Evolutionary conservation across 2,113 vertebrate species (phyloP).

Genomic region (Anseranas semipalmata): DNA sequence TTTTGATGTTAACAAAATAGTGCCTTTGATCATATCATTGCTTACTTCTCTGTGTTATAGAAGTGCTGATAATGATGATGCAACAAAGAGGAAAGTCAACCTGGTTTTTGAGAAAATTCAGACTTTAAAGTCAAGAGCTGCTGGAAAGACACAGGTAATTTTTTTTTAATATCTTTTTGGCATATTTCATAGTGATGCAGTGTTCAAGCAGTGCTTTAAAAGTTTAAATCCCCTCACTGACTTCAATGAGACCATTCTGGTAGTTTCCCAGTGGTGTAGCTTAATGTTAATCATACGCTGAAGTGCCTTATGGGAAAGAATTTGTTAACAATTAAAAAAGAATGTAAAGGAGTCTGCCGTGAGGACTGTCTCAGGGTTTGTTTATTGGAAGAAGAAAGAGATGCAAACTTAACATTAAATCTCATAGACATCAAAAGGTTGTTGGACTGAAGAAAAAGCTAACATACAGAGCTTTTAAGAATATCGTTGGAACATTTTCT

Average conservation of each 20-base stretch:
- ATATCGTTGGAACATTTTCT: background rate
- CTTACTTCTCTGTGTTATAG: slow-evolving; percentile 72
- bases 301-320: background rate
- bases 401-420: background rate
- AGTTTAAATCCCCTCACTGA: background rate
- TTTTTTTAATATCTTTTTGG: slow-evolving; percentile 60
- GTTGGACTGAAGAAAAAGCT: background rate
- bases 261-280: background rate
- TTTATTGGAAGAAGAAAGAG: background rate
- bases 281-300: background rate
- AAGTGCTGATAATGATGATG: slow-evolving; percentile 91
- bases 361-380: background rate
- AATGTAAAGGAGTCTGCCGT: background rate
- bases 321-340: background rate
- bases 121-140: slow-evolving; percentile 93
- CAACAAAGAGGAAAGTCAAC: slow-evolving; percentile 95
- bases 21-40: background rate
- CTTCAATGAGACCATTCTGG: background rate
- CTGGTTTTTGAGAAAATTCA: slow-evolving; percentile 99
- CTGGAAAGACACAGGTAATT: slow-evolving; percentile 77
- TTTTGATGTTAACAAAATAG: background rate
- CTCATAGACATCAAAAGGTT: background rate
- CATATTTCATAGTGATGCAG: background rate
- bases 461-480: background rate
- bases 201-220: background rate